phyloP scores from a whole-genome alignment of 1,140 invertebrate genomes.

The Halesus radiatus region DNA sequence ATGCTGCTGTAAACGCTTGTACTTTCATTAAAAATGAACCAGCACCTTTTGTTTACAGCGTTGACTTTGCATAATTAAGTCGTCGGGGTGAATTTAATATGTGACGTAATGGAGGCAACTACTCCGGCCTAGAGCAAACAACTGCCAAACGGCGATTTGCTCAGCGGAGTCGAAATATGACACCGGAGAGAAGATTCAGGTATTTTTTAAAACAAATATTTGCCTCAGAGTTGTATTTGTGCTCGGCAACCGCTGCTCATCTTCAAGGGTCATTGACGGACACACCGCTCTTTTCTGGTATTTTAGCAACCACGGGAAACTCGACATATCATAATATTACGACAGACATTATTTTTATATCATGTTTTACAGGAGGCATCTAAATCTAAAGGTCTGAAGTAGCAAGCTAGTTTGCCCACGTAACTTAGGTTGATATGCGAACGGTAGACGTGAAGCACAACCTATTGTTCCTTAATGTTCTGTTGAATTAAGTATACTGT shows the following conservation, averaged over 20 bases:
- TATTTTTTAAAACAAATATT: constrained; percentile 51
- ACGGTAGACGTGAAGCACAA: too few relatives aligned
- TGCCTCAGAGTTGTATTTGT: constrained; percentile 43
- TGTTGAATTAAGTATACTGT: neutral
- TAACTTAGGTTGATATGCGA: too few relatives aligned
- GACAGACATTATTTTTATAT: too few relatives aligned
- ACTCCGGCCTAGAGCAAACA: constrained; percentile 17
- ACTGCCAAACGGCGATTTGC: constrained; percentile 38
- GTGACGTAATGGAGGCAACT: constrained; percentile 36
- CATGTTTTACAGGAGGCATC: too few relatives aligned
- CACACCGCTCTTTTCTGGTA: neutral
- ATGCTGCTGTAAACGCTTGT: neutral
- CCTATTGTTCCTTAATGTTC: neutral
- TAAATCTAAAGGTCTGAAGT: too few relatives aligned
- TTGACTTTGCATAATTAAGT: constrained; percentile 41
- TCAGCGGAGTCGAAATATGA: constrained; percentile 33
- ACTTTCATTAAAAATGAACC: constrained; percentile 29
- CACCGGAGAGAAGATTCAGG: constrained; percentile 42
- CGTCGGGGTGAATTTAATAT: constrained; percentile 39
- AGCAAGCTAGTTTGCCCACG: too few relatives aligned
- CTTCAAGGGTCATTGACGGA: constrained; percentile 47
- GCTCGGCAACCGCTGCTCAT: constrained; percentile 42
- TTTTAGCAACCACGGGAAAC: constrained; percentile 3
- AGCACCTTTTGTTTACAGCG: constrained; percentile 40
- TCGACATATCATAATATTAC: too few relatives aligned